Evolutionary conservation across 2,797 vertebrate genomes (phyloP).

Genomic region (Decapterus maruadsi): DNA sequence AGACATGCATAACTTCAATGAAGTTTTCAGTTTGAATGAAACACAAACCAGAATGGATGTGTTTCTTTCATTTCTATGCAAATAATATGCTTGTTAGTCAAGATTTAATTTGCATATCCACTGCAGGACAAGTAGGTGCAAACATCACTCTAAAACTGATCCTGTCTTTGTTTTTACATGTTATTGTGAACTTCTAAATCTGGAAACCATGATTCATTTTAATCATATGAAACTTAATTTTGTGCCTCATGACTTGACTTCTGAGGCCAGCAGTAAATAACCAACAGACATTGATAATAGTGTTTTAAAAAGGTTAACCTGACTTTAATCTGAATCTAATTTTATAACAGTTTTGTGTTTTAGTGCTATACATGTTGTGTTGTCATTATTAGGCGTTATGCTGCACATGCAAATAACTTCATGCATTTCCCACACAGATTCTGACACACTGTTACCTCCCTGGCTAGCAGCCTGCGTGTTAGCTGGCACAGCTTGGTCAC

Average conservation of each 20-base stretch:
- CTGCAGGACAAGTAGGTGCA: slow-evolving; percentile 44
- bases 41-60: slow-evolving; percentile 35
- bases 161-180: neutral
- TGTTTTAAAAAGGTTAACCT: neutral
- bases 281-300: neutral
- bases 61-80: slow-evolving; percentile 53
- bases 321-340: neutral
- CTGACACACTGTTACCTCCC: slow-evolving; percentile 74
- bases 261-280: neutral
- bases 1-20: slow-evolving; percentile 31
- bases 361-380: too few species aligned
- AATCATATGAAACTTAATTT: neutral
- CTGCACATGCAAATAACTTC: slow-evolving; percentile 12
- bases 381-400: neutral
- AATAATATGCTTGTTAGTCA: slow-evolving; percentile 44
- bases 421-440: slow-evolving; percentile 38
- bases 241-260: neutral
- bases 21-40: slow-evolving; percentile 66
- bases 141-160: neutral
- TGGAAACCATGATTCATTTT: neutral
- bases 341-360: neutral
- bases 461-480: slow-evolving; percentile 66
- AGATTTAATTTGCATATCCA: slow-evolving; percentile 82
- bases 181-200: neutral
- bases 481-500: slow-evolving; percentile 58